Evolutionary conservation across 2,888 invertebrate species (phyloP).

Genomic region (Prosopocoilus inquinatus): DNA sequence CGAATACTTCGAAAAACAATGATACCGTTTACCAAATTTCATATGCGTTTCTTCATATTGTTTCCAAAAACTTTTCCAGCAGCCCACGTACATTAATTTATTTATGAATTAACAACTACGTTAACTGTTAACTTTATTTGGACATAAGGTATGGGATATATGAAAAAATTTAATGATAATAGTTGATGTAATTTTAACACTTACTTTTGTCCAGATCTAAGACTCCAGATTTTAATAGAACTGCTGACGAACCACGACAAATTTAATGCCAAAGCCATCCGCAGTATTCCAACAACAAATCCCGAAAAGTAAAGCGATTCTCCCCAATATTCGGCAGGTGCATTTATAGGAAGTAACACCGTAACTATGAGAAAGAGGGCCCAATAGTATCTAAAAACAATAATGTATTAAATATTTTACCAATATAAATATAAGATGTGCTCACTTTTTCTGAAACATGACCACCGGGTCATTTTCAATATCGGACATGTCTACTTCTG

Average conservation of each 20-base stretch:
- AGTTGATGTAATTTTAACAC: slow-evolving; percentile 33
- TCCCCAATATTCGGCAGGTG: slow-evolving; percentile 77
- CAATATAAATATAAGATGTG: slow-evolving; percentile 1
- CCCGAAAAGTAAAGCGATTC: slow-evolving; percentile 63
- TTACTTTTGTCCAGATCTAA: slow-evolving; percentile 52
- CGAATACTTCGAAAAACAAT: too few species aligned
- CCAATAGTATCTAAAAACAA: slow-evolving; percentile 64
- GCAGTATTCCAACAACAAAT: slow-evolving; percentile 67
- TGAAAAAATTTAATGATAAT: slow-evolving; percentile 18
- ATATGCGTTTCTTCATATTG: too few species aligned
- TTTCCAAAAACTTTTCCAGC: too few species aligned
- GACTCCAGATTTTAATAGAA: slow-evolving; percentile 69
- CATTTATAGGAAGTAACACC: slow-evolving; percentile 69
- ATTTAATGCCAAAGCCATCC: slow-evolving; percentile 65
- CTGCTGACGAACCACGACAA: slow-evolving; percentile 73
- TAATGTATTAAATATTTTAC: not conserved
- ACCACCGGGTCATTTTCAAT: slow-evolving; percentile 73
- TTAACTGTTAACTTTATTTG: too few species aligned
- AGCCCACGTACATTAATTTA: too few species aligned
- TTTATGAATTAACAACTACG: too few species aligned
- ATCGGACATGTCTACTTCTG: slow-evolving; percentile 75
- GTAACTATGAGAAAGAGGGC: slow-evolving; percentile 64
- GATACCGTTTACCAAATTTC: too few species aligned
- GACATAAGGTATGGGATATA: too few species aligned
- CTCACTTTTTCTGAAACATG: slow-evolving; percentile 78